phyloP scores from a whole-genome alignment of 2,888 invertebrate genomes.

The Drosophila algonquin region DNA sequence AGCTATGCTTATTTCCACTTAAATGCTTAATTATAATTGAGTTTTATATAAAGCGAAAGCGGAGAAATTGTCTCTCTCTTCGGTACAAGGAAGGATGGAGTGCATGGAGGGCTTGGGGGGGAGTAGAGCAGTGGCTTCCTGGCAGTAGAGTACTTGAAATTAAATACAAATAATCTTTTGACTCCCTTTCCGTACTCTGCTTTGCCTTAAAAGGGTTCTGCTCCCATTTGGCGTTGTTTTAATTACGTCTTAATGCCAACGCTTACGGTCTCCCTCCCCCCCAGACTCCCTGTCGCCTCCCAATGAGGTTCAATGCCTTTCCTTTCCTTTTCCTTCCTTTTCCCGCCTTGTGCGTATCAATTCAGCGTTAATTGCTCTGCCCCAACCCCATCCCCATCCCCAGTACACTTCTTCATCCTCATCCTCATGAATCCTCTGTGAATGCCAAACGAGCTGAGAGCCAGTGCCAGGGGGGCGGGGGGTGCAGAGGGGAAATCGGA shows the following conservation, averaged over 20 bases:
- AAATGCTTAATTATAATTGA: slow-evolving; percentile 81
- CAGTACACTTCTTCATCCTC: background rate
- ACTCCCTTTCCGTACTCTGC: slow-evolving; percentile 48
- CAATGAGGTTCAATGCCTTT: slow-evolving; percentile 66
- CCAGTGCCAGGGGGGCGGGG: background rate
- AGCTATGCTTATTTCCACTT: slow-evolving; percentile 75
- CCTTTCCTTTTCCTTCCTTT: no score
- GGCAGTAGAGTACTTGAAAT: slow-evolving; percentile 62
- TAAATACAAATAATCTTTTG: slow-evolving; percentile 79
- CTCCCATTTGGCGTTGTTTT: slow-evolving; percentile 71
- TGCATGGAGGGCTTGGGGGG: slow-evolving; percentile 1
- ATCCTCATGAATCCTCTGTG: background rate
- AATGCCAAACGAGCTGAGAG: slow-evolving; percentile 20
- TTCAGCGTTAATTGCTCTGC: slow-evolving; percentile 73
- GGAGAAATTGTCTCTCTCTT: slow-evolving; percentile 48
- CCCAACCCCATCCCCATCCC: slow-evolving; percentile 18
- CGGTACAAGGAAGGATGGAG: slow-evolving; percentile 8
- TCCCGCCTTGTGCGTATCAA: slow-evolving; percentile 65
- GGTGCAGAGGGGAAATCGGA: slow-evolving; percentile 46
- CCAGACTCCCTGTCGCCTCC: background rate
- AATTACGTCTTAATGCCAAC: slow-evolving; percentile 77
- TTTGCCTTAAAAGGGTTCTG: slow-evolving; percentile 40
- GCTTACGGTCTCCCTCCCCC: slow-evolving; percentile 46
- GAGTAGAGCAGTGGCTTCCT: slow-evolving; percentile 47
- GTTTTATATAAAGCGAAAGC: slow-evolving; percentile 61